Evolutionary conservation across 2,797 vertebrate genomes (phyloP).

Genomic region (Distichodus sexfasciatus): DNA sequence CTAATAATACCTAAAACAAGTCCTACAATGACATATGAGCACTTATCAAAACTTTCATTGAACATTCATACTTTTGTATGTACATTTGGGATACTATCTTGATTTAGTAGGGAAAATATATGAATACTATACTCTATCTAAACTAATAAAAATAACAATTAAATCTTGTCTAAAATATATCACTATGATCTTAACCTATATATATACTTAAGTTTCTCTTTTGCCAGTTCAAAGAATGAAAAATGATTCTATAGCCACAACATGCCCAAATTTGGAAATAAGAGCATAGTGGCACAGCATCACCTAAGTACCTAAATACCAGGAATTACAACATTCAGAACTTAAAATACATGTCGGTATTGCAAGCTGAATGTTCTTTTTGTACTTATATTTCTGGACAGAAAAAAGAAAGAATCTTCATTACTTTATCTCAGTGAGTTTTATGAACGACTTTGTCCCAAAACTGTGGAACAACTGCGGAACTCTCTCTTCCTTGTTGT

Average conservation of each 20-base stretch:
- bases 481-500: conserved; percentile 27
- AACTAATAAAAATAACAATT: too few species aligned
- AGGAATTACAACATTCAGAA: not conserved
- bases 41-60: too few species aligned
- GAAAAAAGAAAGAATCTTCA: conserved; percentile 14
- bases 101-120: too few species aligned
- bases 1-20: too few species aligned
- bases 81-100: too few species aligned
- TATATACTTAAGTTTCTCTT: not conserved
- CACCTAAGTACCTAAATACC: conserved; percentile 4
- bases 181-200: not conserved
- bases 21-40: too few species aligned
- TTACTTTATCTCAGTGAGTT: conserved; percentile 23
- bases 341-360: not conserved
- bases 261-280: not conserved
- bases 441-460: conserved; percentile 12
- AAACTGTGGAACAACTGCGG: conserved; percentile 1
- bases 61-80: too few species aligned
- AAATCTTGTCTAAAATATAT: too few species aligned
- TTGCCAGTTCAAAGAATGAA: not conserved
- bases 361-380: conserved; percentile 1
- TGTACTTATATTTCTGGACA: not conserved
- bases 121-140: too few species aligned
- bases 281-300: not conserved
- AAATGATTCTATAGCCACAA: not conserved